Evolutionary conservation across 2,113 vertebrate genomes (phyloP).

Genomic region (Pygoscelis adeliae): DNA sequence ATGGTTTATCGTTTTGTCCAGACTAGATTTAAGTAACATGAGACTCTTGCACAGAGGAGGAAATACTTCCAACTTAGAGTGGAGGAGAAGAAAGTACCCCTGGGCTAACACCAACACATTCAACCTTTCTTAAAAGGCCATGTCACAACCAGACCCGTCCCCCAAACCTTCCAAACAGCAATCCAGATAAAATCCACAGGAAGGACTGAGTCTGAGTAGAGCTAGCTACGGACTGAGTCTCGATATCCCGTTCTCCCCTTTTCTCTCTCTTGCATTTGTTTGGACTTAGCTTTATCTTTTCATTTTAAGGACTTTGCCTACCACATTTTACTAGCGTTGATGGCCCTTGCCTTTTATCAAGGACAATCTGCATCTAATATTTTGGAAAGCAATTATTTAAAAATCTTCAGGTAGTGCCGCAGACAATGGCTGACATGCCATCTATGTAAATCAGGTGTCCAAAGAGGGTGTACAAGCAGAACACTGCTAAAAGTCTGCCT

Average conservation of each 20-base stretch:
- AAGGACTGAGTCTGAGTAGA: neutral
- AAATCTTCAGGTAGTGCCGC: neutral
- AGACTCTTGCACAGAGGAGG: neutral
- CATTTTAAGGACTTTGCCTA: neutral
- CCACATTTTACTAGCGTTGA: rapidly evolving
- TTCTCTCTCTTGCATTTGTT: neutral
- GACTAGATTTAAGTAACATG: neutral
- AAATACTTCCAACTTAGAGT: neutral
- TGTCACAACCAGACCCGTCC: neutral
- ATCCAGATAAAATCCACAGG: neutral
- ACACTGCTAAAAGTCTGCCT: slow-evolving; percentile 43
- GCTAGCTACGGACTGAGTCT: rapidly evolving
- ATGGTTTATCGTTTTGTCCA: neutral
- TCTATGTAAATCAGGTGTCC: slow-evolving; percentile 43
- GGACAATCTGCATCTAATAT: neutral
- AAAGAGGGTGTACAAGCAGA: slow-evolving; percentile 49
- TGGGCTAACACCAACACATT: neutral
- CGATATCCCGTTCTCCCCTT: rapidly evolving
- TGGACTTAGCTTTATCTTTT: neutral
- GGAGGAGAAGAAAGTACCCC: neutral
- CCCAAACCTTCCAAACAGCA: neutral
- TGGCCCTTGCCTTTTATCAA: neutral
- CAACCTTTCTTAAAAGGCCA: neutral
- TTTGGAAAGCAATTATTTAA: neutral
- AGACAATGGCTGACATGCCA: neutral